These are phyloP conservation scores for Belonocnema kinseyi DNA, from an alignment of 1,140 invertebrate species.

Conservation along the genomic window DNA sequence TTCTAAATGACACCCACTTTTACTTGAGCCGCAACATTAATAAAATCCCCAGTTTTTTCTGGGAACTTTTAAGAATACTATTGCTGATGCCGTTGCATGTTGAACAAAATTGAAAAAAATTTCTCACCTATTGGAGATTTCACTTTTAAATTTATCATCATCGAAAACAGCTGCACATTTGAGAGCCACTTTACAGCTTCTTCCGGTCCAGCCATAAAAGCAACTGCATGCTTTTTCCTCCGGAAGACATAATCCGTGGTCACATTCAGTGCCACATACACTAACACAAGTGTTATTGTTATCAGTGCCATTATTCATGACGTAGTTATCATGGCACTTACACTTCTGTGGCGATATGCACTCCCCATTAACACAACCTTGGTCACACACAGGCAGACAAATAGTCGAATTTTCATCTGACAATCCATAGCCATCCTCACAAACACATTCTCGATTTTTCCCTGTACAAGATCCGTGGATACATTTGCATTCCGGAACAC, in stretches of 20 bases:
- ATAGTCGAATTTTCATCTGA: constrained; percentile 18
- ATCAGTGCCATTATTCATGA: constrained; percentile 25
- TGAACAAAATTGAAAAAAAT: background rate
- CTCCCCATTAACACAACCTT: constrained; percentile 53
- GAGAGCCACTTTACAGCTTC: constrained; percentile 41
- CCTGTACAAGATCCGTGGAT: constrained; percentile 46
- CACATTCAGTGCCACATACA: constrained; percentile 47
- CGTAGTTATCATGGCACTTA: constrained; percentile 51
- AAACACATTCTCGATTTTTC: constrained; percentile 35
- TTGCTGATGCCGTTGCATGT: too few species aligned
- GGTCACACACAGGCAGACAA: constrained; percentile 40
- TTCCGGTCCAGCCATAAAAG: constrained; percentile 51
- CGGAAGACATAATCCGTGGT: constrained; percentile 1
- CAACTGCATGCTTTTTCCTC: constrained; percentile 43
- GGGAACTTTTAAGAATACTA: too few species aligned
- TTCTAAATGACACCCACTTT: too few species aligned
- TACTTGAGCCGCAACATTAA: too few species aligned
- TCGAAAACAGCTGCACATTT: constrained; percentile 35
- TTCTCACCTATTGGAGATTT: background rate
- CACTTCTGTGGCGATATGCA: constrained; percentile 60
- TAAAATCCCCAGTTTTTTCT: too few species aligned
- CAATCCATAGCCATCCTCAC: constrained; percentile 41
- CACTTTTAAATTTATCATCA: background rate
- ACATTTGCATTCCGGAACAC: constrained; percentile 49
- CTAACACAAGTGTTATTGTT: constrained; percentile 43